Base-by-base conservation (phyloP, 2,113 vertebrate genomes). In the Paralichthys olivaceus region DNA sequence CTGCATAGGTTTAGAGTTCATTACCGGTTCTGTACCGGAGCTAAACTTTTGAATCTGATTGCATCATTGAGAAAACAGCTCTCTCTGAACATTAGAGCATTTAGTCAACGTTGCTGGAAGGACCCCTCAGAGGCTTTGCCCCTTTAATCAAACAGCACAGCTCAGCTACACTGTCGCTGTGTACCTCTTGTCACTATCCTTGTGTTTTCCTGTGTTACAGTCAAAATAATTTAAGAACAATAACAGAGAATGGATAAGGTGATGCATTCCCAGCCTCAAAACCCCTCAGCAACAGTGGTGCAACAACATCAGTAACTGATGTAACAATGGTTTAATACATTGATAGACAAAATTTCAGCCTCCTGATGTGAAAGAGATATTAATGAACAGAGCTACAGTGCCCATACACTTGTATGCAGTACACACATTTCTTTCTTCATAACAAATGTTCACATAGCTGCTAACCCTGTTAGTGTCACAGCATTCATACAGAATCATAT, bases 41-140 rank as follows among this genome's bases (percentile, higher is more conserved):
- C 68, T 40, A 62, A 55, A 32, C 59, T 28, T 53, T 87, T 72
- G 54, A 77, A 81, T 71, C 43, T 79, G 37, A 69, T 61, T 63
- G 40, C 40, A 8, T 43, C 8, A 43, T 43, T 43, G 40, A 43
- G 40, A 13, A 43, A 43, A 43, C 8, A 2, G 40, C 40, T 51
- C 32, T 76, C 22, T n/a, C 23, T 13, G 29, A 63, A 72, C 60
- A 72, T 58, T 64, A 40, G 55, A 53, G 29, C 72, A 67, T 75
- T 80, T 75, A 75, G 69, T 61, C 53, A 22, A 40, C 51, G 22
- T 69, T 59, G 56, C 64, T 51, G 34, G 43, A 37, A 71, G 28
- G 53, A 62, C n/a, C 49, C 65, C 23, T 47, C 13, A 61, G 37
- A 60, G 66, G 45, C 45, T 29, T 4, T 20, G 40, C 37, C 49